Evolutionary conservation across 2,888 invertebrate genomes (phyloP).

Genomic region (Zelleria hepariella): DNA sequence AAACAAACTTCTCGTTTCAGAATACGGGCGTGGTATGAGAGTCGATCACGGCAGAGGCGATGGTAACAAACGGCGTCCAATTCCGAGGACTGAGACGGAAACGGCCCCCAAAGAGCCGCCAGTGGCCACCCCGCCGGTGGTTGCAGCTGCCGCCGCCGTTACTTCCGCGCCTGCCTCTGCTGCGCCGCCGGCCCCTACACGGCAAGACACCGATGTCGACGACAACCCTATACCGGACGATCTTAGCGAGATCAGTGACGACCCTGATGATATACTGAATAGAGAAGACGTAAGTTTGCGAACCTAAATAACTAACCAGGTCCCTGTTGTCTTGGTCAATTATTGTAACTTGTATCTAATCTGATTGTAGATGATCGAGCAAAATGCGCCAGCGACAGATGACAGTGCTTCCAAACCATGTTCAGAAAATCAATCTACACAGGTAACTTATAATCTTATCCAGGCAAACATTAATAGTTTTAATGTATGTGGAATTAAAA

Average conservation of each 20-base stretch:
- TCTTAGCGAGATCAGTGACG: slow-evolving; percentile 90
- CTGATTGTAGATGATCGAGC: slow-evolving; percentile 48
- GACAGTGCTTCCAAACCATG: slow-evolving; percentile 40
- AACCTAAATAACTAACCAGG: too few species aligned
- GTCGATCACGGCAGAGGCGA: slow-evolving; percentile 37
- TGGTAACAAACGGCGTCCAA: slow-evolving; percentile 45
- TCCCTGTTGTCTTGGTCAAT: too few species aligned
- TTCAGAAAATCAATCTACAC: slow-evolving; percentile 56
- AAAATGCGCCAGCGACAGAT: slow-evolving; percentile 40
- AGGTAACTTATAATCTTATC: slow-evolving; percentile 35
- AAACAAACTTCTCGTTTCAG: too few species aligned
- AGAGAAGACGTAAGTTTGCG: slow-evolving; percentile 75
- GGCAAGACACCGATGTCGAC: slow-evolving; percentile 56
- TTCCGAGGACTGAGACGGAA: slow-evolving; percentile 46
- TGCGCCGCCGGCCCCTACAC: slow-evolving; percentile 23
- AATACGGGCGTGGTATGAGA: slow-evolving; percentile 37
- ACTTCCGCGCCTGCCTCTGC: slow-evolving; percentile 16
- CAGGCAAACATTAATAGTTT: not conserved
- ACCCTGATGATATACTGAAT: slow-evolving; percentile 89
- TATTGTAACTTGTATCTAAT: not conserved
- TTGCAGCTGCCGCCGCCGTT: slow-evolving; percentile 27
- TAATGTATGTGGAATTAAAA: not conserved
- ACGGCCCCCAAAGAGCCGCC: slow-evolving; percentile 35
- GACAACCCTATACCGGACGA: slow-evolving; percentile 76
- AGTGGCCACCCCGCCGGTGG: slow-evolving; percentile 32